phyloP scores from a whole-genome alignment of 2,888 invertebrate species.

The Heliconius cydno region DNA sequence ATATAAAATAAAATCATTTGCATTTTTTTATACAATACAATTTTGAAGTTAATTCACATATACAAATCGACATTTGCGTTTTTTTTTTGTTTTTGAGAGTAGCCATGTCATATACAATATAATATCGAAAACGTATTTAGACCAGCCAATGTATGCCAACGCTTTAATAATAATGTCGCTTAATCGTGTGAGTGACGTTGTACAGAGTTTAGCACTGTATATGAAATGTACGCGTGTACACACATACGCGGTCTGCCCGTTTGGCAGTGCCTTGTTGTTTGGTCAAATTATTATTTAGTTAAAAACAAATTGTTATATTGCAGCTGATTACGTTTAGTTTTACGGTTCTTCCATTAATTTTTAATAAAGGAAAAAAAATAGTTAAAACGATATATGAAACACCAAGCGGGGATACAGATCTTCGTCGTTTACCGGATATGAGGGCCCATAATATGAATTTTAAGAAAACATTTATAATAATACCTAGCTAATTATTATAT shows the following conservation, averaged over 20 bases:
- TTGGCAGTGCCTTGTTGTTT: constrained; percentile 59
- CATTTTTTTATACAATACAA: neutral
- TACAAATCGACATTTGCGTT: neutral
- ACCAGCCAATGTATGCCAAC: neutral
- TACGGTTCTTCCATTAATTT: constrained; percentile 74
- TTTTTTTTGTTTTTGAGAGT: neutral
- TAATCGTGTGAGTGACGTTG: neutral
- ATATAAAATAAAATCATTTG: neutral
- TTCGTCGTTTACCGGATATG: constrained; percentile 59
- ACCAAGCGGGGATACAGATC: constrained; percentile 43
- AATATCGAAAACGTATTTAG: too few relatives aligned
- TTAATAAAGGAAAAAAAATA: constrained; percentile 54
- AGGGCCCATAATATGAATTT: constrained; percentile 60
- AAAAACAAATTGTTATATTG: constrained; percentile 47
- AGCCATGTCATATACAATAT: too few relatives aligned
- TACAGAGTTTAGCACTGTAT: neutral
- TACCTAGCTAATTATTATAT: constrained; percentile 53
- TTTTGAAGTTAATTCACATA: neutral
- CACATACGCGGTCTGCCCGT: constrained; percentile 62
- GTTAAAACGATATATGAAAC: constrained; percentile 51
- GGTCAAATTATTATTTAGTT: constrained; percentile 45
- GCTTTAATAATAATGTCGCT: neutral
- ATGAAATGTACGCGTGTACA: constrained; percentile 43
- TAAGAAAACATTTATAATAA: constrained; percentile 53
- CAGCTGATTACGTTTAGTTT: constrained; percentile 69